Conservation (phyloP, 1,140 invertebrate species). For the Rhynchophorus ferrugineus region DNA sequence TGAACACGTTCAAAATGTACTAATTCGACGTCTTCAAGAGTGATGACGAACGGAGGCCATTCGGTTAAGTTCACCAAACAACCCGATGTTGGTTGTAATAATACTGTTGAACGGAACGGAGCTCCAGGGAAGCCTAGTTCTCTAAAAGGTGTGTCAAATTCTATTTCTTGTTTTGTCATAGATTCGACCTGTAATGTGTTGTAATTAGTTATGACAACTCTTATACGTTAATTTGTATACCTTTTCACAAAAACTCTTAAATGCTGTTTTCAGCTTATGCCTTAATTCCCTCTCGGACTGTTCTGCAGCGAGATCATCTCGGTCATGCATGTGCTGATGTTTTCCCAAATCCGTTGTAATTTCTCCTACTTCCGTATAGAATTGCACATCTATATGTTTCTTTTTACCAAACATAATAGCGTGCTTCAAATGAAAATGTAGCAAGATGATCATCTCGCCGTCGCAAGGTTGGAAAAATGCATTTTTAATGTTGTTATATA, state of each 20-base stretch:
- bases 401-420: slow-evolving; percentile 99
- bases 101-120: slow-evolving; percentile 92
- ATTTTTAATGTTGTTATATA: slow-evolving; percentile 99
- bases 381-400: slow-evolving; percentile 98
- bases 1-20: slow-evolving; percentile 99
- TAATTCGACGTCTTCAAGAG: slow-evolving; percentile 93
- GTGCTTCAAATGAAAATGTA: slow-evolving; percentile 98
- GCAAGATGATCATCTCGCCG: slow-evolving; percentile 97
- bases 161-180: slow-evolving; percentile 94
- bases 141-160: slow-evolving; percentile 98
- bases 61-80: slow-evolving; percentile 96
- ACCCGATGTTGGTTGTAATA: slow-evolving; percentile 93
- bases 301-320: slow-evolving; percentile 97
- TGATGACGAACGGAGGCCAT: slow-evolving; percentile 98
- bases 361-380: slow-evolving; percentile 99
- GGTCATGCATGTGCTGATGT: slow-evolving; percentile 98
- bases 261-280: slow-evolving; percentile 94
- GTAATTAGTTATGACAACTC: too few species aligned
- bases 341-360: slow-evolving; percentile 99
- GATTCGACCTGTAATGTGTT: slow-evolving; percentile 78
- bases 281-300: slow-evolving; percentile 95
- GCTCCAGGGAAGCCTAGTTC: slow-evolving; percentile 96
- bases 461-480: slow-evolving; percentile 99
- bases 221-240: slow-evolving; percentile 38
- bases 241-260: slow-evolving; percentile 98